phyloP scores from a whole-genome alignment of 2,797 vertebrate species.

The Taeniopygia guttata region DNA sequence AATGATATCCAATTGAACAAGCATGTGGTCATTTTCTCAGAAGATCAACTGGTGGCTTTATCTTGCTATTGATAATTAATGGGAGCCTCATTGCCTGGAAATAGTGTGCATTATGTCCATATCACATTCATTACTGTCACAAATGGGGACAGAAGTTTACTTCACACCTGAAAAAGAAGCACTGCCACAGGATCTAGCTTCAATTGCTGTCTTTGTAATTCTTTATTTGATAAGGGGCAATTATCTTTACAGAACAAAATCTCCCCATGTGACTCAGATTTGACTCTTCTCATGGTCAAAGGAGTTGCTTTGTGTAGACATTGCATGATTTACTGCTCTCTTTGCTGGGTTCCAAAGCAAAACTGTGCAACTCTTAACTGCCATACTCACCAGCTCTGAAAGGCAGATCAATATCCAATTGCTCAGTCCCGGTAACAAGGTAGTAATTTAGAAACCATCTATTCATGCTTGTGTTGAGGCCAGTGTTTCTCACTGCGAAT shows the following conservation, averaged over 20 bases:
- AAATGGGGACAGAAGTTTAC: neutral
- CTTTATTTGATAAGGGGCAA: neutral
- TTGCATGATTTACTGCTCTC: neutral
- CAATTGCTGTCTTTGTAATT: neutral
- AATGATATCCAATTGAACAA: neutral
- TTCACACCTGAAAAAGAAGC: neutral
- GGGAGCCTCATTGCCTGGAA: neutral
- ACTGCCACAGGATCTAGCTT: neutral
- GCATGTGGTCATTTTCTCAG: slow-evolving; percentile 1
- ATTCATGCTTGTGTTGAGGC: accelerated
- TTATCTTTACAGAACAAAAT: neutral
- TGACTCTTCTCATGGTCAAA: neutral
- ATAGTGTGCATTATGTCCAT: neutral
- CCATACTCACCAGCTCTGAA: neutral
- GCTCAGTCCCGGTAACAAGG: neutral
- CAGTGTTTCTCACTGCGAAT: neutral
- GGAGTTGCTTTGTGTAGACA: neutral
- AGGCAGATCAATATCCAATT: neutral
- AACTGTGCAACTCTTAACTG: neutral
- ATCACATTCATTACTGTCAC: neutral
- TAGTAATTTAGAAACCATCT: neutral
- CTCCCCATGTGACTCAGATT: neutral
- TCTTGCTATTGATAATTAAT: neutral
- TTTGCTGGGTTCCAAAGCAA: neutral
- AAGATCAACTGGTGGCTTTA: neutral